These are phyloP conservation scores for Limulus polyphemus DNA, from an alignment of 2,888 invertebrate species.

Conservation along the genomic window DNA sequence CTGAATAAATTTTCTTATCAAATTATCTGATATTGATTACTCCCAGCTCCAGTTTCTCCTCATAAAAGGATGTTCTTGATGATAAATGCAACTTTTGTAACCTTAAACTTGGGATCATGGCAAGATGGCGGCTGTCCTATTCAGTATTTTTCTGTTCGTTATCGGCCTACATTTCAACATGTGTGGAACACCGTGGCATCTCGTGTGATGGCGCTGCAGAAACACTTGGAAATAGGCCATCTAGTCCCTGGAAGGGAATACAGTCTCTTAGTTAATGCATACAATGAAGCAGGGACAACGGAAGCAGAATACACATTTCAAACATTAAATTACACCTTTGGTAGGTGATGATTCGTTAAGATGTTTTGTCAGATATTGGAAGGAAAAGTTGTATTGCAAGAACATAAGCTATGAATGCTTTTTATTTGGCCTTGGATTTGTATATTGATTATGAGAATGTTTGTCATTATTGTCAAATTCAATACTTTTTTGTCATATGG, in stretches of 20 bases:
- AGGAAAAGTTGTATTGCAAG: no score
- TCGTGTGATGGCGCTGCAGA: conserved; percentile 7
- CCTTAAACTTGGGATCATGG: conserved; percentile 35
- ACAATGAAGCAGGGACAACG: conserved; percentile 38
- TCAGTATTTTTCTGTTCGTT: conserved; percentile 33
- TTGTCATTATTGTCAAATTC: no score
- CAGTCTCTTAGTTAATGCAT: conserved; percentile 35
- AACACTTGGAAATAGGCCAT: conserved; percentile 23
- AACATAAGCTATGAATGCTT: no score
- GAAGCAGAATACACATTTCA: conserved; percentile 35
- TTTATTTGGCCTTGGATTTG: no score
- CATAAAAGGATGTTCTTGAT: conserved; percentile 31
- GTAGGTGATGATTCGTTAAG: no score
- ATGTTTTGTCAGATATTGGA: no score
- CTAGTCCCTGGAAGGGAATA: conserved; percentile 38
- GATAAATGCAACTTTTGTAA: conserved; percentile 35
- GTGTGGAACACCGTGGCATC: conserved; percentile 14
- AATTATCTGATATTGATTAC: conserved; percentile 8
- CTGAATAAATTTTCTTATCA: no score
- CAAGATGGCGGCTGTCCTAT: conserved; percentile 35
- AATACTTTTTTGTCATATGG: no score
- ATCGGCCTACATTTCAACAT: conserved; percentile 19
- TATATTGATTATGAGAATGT: no score
- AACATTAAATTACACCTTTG: conserved; percentile 26
- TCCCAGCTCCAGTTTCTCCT: conserved; percentile 34